phyloP scores from a whole-genome alignment of 2,888 invertebrate species.

The Brachyptera risi region DNA sequence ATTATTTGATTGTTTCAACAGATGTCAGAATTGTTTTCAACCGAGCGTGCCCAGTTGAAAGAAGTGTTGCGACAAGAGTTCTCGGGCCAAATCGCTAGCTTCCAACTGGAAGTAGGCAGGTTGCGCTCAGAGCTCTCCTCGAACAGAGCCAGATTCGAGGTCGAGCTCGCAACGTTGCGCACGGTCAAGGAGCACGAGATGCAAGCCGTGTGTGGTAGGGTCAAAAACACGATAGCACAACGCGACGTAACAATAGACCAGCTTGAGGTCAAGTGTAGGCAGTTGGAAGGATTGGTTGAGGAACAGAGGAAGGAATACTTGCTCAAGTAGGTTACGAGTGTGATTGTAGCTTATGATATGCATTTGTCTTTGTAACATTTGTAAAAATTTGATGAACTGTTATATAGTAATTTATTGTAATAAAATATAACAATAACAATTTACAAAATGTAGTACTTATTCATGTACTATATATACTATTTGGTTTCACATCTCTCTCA shows the following conservation, averaged over 20 bases:
- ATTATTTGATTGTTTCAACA: slow-evolving; percentile 36
- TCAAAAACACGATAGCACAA: slow-evolving; percentile 73
- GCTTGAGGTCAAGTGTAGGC: slow-evolving; percentile 66
- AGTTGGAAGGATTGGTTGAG: slow-evolving; percentile 70
- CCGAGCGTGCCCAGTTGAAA: slow-evolving; percentile 55
- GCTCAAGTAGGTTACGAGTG: slow-evolving; percentile 17
- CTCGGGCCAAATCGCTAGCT: slow-evolving; percentile 55
- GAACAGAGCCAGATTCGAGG: slow-evolving; percentile 34
- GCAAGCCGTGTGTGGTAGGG: slow-evolving; percentile 39
- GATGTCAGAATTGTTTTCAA: slow-evolving; percentile 51
- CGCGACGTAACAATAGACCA: slow-evolving; percentile 74
- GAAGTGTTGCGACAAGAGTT: slow-evolving; percentile 60
- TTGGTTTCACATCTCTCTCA: no score
- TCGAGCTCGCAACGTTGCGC: slow-evolving; percentile 29
- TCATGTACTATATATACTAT: no score
- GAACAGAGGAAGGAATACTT: slow-evolving; percentile 51
- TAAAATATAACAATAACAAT: no score
- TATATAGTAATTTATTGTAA: no score
- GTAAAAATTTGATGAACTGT: no score
- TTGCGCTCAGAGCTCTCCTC: slow-evolving; percentile 29
- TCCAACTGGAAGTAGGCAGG: slow-evolving; percentile 40
- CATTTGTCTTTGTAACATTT: no score
- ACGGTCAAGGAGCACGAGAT: slow-evolving; percentile 44
- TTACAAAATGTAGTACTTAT: no score
- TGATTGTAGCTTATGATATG: not conserved